Conservation (phyloP, 2,888 invertebrate genomes). For the Pelosia muscerda region DNA sequence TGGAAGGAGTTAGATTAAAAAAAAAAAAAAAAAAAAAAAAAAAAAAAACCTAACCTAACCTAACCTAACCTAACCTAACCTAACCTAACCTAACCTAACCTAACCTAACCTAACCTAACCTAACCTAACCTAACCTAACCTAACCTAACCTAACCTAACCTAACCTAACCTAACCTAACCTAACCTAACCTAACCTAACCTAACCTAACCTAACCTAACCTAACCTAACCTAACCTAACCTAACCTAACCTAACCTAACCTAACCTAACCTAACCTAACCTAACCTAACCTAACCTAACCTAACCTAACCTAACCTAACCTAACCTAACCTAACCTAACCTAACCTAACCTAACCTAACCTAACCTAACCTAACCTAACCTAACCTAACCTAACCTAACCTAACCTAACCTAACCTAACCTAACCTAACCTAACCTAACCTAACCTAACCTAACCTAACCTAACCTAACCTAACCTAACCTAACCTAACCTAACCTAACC, state of each 20-base stretch:
- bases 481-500: constrained; percentile 29
- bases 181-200: constrained; percentile 35
- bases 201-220: constrained; percentile 28
- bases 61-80: constrained; percentile 36
- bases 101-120: constrained; percentile 35
- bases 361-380: constrained; percentile 25
- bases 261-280: constrained; percentile 32
- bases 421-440: constrained; percentile 26
- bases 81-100: constrained; percentile 32
- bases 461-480: constrained; percentile 43
- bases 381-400: constrained; percentile 29
- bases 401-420: constrained; percentile 28
- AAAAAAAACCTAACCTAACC: too few relatives aligned
- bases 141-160: constrained; percentile 40
- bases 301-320: constrained; percentile 31
- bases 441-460: constrained; percentile 36
- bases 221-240: constrained; percentile 40
- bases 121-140: constrained; percentile 36
- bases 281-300: constrained; percentile 36
- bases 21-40: too few relatives aligned
- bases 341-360: constrained; percentile 25
- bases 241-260: constrained; percentile 35
- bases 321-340: constrained; percentile 27
- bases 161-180: constrained; percentile 41
- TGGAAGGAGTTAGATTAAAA: too few relatives aligned